Evolutionary conservation across 2,888 invertebrate genomes (phyloP).

Genomic region (Panzeria rudis): DNA sequence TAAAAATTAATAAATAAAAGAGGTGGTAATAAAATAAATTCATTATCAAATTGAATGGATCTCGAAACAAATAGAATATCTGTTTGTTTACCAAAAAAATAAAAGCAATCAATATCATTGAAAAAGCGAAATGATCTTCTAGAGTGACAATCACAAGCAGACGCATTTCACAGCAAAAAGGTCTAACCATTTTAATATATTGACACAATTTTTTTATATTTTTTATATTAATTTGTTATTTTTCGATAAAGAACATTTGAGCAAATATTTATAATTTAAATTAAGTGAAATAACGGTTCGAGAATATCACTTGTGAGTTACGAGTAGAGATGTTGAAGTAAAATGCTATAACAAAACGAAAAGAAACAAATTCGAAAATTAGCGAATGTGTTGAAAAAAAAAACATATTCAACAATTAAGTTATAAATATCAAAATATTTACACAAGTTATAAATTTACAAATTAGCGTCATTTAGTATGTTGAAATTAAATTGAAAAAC

Average conservation of each 20-base stretch:
- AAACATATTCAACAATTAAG: slow-evolving; percentile 11
- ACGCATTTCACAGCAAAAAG: background rate
- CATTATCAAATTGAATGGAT: slow-evolving; percentile 4
- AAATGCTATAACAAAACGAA: slow-evolving; percentile 27
- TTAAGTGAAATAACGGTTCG: slow-evolving; percentile 51
- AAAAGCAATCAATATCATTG: background rate
- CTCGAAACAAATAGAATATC: slow-evolving; percentile 17
- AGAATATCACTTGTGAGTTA: slow-evolving; percentile 34
- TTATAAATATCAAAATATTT: slow-evolving; percentile 59
- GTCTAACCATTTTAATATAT: slow-evolving; percentile 45
- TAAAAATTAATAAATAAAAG: background rate
- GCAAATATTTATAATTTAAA: slow-evolving; percentile 64
- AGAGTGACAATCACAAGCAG: background rate
- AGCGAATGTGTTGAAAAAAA: slow-evolving; percentile 1
- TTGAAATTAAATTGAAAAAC: slow-evolving; percentile 62
- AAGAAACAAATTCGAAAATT: slow-evolving; percentile 21
- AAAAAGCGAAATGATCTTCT: background rate
- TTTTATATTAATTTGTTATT: slow-evolving; percentile 34
- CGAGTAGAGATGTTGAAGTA: slow-evolving; percentile 1
- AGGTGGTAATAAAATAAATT: slow-evolving; percentile 18
- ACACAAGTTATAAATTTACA: slow-evolving; percentile 45
- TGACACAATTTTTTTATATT: background rate
- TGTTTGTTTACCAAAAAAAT: slow-evolving; percentile 40
- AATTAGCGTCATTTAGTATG: slow-evolving; percentile 64
- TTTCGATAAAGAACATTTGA: slow-evolving; percentile 38